Conservation (phyloP, 2,113 vertebrate species). For the Lasiurus borealis region DNA sequence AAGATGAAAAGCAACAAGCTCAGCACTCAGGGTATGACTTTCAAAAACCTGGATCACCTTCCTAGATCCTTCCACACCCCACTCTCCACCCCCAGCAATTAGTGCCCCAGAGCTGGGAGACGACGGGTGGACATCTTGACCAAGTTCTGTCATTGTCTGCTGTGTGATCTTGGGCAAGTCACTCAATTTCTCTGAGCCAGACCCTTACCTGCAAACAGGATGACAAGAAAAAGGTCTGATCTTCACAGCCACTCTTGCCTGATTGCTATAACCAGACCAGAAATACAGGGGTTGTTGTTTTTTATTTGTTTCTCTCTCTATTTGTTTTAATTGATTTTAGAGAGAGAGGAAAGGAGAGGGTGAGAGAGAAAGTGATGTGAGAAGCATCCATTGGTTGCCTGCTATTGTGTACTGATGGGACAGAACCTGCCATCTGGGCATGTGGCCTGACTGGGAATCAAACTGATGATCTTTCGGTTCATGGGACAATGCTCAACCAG, state of each 20-base stretch:
- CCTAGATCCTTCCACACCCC: not conserved
- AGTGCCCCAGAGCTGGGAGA: not conserved
- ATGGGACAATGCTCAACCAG: too few species aligned
- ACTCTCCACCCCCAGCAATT: accelerated
- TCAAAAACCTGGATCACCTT: not conserved
- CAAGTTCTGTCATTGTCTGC: not conserved
- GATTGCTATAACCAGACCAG: not conserved
- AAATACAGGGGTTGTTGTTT: not conserved
- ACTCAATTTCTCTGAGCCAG: not conserved
- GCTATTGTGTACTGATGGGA: too few species aligned
- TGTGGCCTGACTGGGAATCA: too few species aligned
- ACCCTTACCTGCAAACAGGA: conserved; percentile 31
- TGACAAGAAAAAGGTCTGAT: not conserved
- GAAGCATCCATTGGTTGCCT: too few species aligned
- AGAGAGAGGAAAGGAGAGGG: too few species aligned
- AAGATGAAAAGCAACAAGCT: not conserved
- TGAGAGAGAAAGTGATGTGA: too few species aligned
- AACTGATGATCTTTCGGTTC: too few species aligned
- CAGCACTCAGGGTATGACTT: not conserved
- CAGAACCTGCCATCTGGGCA: too few species aligned
- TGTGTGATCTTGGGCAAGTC: conserved; percentile 44
- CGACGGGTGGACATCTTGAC: not conserved
- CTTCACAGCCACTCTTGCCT: not conserved
- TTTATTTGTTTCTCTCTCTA: too few species aligned
- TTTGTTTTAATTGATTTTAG: too few species aligned